Evolutionary conservation across 2,797 vertebrate species (phyloP).

Genomic region (Myotis findleyi): DNA sequence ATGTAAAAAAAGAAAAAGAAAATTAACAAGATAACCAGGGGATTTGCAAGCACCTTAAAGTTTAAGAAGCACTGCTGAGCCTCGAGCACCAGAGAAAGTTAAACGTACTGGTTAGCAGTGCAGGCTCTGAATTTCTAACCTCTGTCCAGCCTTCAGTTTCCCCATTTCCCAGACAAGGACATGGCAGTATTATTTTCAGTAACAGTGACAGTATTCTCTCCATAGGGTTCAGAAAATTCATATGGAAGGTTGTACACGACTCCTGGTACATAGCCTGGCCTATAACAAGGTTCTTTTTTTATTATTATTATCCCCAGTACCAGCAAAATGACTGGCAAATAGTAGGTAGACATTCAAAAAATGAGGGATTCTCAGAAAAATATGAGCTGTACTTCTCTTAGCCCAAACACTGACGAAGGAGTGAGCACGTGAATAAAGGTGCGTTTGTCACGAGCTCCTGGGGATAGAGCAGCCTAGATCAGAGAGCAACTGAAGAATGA

Average conservation of each 20-base stretch:
- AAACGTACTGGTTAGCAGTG: not conserved
- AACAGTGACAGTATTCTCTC: not conserved
- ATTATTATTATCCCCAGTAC: not conserved
- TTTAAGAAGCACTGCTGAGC: not conserved
- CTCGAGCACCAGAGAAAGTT: not conserved
- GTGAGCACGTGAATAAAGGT: not conserved
- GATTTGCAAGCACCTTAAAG: not conserved
- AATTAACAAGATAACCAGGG: not conserved
- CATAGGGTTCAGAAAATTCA: not conserved
- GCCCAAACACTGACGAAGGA: not conserved
- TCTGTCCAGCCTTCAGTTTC: not conserved
- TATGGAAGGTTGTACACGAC: not conserved
- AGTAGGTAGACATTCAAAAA: slow-evolving; percentile 30
- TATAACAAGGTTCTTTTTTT: slow-evolving; percentile 26
- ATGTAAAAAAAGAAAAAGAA: not conserved
- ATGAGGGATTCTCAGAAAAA: not conserved
- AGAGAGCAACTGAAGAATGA: slow-evolving; percentile 3
- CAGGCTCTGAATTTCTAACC: not conserved
- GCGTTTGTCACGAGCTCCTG: not conserved
- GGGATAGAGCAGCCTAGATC: not conserved
- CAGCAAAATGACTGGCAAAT: slow-evolving; percentile 47
- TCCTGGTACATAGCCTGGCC: not conserved
- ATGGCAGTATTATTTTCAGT: not conserved
- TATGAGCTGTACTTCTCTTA: not conserved
- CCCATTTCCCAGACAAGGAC: not conserved